These are phyloP conservation scores for Ommatoiulus sabulosus DNA, from an alignment of 2,888 invertebrate genomes.

Conservation along the genomic window DNA sequence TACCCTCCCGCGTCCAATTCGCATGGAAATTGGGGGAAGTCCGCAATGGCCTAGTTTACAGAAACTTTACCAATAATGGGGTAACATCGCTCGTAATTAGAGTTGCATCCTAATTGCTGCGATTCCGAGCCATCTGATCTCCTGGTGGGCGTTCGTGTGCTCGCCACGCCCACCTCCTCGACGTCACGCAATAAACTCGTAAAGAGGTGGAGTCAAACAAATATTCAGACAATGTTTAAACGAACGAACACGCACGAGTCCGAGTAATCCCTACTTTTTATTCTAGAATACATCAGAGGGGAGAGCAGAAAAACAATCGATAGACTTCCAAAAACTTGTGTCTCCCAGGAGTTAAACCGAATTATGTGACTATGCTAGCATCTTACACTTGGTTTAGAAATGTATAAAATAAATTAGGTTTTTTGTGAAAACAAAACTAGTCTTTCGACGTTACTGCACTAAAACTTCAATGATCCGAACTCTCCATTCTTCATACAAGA, in stretches of 20 bases:
- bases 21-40: not conserved
- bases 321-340: not conserved
- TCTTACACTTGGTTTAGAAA: not conserved
- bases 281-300: not conserved
- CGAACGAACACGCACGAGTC: not conserved
- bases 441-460: too few relatives aligned
- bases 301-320: not conserved
- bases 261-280: not conserved
- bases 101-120: not conserved
- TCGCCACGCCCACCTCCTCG: constrained; percentile 18
- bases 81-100: not conserved
- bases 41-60: constrained; percentile 14
- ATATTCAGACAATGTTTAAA: constrained; percentile 2
- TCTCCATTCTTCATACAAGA: too few relatives aligned
- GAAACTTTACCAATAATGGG: not conserved
- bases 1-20: not conserved
- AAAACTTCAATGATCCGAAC: too few relatives aligned
- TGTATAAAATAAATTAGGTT: too few relatives aligned
- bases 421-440: too few relatives aligned
- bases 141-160: constrained; percentile 22
- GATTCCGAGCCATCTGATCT: not conserved
- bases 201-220: not conserved
- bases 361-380: not conserved
- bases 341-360: too few relatives aligned
- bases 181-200: not conserved